Evolutionary conservation across 1,140 invertebrate genomes (phyloP).

Genomic region (Heliconius congener): DNA sequence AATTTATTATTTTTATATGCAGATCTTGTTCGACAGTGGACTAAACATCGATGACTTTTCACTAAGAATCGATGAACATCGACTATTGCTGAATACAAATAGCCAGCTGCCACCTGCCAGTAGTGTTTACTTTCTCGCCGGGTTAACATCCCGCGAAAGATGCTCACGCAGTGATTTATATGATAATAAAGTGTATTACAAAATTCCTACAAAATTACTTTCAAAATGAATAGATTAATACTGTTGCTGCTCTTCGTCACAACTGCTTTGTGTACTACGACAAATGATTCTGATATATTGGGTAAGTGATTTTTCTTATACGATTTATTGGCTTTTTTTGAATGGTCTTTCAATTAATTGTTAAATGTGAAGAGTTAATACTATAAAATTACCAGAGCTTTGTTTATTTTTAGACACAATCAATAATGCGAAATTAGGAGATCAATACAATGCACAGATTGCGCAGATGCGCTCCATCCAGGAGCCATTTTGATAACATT

Average conservation of each 20-base stretch:
- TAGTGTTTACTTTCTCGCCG: neutral
- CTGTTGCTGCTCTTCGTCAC: neutral
- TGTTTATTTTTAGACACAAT: neutral
- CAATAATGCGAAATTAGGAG: neutral
- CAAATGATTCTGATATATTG: neutral
- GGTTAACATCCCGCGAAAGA: neutral
- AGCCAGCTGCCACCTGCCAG: neutral
- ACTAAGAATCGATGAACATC: too few relatives aligned
- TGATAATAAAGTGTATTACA: neutral
- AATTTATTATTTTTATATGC: neutral
- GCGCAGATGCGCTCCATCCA: neutral
- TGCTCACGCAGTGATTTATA: neutral
- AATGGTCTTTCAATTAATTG: too few relatives aligned
- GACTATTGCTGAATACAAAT: too few relatives aligned
- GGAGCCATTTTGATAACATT: conserved; percentile 7
- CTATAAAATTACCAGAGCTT: neutral
- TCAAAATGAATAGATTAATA: neutral
- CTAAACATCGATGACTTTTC: too few relatives aligned
- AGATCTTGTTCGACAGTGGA: neutral
- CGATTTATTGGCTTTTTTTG: neutral
- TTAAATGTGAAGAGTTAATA: neutral
- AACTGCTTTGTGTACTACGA: neutral
- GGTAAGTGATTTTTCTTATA: neutral
- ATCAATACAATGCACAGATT: conserved; percentile 1
- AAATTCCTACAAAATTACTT: neutral